Conservation (phyloP, 2,797 vertebrate species). For the Hyperoplus immaculatus region DNA sequence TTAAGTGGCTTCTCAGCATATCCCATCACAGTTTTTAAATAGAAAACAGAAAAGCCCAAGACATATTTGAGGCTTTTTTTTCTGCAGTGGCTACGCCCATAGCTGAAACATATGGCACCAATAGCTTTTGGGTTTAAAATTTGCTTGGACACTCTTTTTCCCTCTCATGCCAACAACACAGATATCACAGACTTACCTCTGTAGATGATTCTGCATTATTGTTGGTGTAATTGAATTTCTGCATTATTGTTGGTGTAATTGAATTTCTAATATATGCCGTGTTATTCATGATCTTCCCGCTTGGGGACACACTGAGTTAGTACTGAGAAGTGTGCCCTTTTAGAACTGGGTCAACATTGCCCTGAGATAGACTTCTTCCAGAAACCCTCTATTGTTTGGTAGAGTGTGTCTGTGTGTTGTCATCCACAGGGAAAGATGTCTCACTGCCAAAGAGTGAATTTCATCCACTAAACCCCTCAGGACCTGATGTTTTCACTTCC, state of each 20-base stretch:
- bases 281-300: constrained; percentile 21
- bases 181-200: background rate
- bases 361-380: constrained; percentile 40
- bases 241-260: background rate
- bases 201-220: background rate
- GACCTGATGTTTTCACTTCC: constrained; percentile 36
- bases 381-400: constrained; percentile 47
- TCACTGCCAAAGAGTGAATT: constrained; percentile 35
- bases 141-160: background rate
- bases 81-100: background rate
- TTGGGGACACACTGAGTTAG: constrained; percentile 17
- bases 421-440: constrained; percentile 36
- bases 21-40: background rate
- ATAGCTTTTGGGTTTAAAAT: background rate
- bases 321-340: constrained; percentile 45
- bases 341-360: constrained; percentile 60
- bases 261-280: constrained; percentile 6
- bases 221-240: background rate
- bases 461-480: constrained; percentile 25
- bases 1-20: background rate
- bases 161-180: background rate
- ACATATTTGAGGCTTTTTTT: background rate
- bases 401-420: constrained; percentile 22
- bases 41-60: background rate
- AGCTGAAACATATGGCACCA: constrained; percentile 2